phyloP scores from a whole-genome alignment of 2,113 vertebrate species.

The Chaetops frenatus region DNA sequence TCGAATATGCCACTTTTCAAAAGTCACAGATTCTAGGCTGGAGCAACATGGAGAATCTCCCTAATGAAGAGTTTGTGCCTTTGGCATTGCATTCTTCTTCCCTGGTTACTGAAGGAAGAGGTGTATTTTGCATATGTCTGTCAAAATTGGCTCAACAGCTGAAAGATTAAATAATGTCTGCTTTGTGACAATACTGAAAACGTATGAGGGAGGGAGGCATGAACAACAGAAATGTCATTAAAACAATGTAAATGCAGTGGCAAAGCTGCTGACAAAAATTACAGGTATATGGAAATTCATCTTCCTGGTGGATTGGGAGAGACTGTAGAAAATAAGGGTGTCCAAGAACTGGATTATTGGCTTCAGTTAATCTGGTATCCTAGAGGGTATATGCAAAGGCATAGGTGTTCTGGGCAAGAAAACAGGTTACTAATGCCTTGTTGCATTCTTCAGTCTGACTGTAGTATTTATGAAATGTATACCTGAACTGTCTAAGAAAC shows the following conservation, averaged over 20 bases:
- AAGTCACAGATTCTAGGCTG: neutral
- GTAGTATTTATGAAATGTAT: neutral
- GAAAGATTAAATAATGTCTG: neutral
- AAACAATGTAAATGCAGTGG: neutral
- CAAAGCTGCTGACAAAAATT: neutral
- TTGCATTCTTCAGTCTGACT: neutral
- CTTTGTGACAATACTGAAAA: neutral
- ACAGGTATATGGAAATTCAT: neutral
- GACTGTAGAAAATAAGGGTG: neutral
- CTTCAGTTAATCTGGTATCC: neutral
- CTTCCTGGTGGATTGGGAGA: rapidly evolving
- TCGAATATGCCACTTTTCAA: neutral
- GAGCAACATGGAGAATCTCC: neutral
- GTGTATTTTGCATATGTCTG: neutral
- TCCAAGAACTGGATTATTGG: neutral
- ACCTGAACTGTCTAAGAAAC: neutral
- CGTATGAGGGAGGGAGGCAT: neutral
- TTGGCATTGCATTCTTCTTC: neutral
- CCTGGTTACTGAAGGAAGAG: neutral
- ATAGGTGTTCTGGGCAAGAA: neutral
- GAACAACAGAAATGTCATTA: neutral
- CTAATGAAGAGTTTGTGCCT: neutral
- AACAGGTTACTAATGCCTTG: neutral
- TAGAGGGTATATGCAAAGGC: neutral
- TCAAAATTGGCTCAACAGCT: neutral